Evolutionary conservation across 2,113 vertebrate genomes (phyloP), one percentile per base, ranked within the genome.

Genomic region (Baryphthengus martii): DNA sequence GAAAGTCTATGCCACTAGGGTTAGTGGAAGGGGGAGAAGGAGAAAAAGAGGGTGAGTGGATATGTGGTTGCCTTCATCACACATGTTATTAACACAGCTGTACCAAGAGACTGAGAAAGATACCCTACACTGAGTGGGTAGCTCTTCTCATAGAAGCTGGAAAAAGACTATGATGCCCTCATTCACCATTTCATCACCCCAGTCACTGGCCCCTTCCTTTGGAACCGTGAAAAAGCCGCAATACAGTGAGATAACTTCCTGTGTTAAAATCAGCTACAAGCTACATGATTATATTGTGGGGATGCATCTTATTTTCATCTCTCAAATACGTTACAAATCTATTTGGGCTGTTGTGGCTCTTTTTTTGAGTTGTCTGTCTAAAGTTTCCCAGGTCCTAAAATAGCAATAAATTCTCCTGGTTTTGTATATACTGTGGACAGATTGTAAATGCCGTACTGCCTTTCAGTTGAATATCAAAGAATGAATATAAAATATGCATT

Each of bases 341-440:
- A 8, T 62, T 88, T 83, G 29, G 84, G 88, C 52, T 35, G 16
- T 33, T 92, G 62, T 73, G 8, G 52, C 20, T 82, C 44, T 39
- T 76, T 65, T 78, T 92, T 93, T 90, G 55, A 65, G 33, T 76
- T 76, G 82, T 40, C 78, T 82, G 26, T 58, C 73, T 91, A 73
- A 89, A 95, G 50, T 26, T 75, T 94, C 56, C 28, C 47, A 53
- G 29, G 47, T 88, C 50, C 85, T 96, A 93, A 95, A 97, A 90
- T 44, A 93, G 79, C 88, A 83, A 94, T 92, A 85, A 96, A 79
- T 29, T 92, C 68, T 68, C 50, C 59, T 59, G 47, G 31, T 50
- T 91, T 94, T 90, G n/a, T 79, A 40, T 88, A 88, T n/a, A 84
- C 61, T 84, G 17, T 79, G 70, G 75, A 65, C 56, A 91, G 56